These are phyloP conservation scores for Anser brachyrhynchus DNA, from an alignment of 2,113 vertebrate genomes.

Conservation along the genomic window DNA sequence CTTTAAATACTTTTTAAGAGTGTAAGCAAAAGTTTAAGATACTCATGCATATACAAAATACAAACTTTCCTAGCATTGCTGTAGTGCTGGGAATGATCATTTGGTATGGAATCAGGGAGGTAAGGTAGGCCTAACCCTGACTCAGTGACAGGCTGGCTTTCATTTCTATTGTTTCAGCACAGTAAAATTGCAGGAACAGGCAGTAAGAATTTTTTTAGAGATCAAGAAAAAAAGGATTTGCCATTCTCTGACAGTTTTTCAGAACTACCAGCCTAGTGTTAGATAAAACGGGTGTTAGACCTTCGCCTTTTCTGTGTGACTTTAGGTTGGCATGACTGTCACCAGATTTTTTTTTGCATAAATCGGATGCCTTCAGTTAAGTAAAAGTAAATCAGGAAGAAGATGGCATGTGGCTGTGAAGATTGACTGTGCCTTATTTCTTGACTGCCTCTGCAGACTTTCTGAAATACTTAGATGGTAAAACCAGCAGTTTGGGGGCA, in stretches of 20 bases:
- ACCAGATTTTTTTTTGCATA: not conserved
- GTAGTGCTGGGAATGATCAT: not conserved
- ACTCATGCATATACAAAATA: not conserved
- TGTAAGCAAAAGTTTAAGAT: not conserved
- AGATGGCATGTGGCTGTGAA: not conserved
- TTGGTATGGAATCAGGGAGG: not conserved
- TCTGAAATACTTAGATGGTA: not conserved
- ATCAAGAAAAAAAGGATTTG: not conserved
- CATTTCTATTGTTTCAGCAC: not conserved
- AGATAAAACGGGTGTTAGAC: not conserved
- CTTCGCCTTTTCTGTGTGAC: not conserved
- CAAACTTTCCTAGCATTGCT: not conserved
- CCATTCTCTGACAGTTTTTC: not conserved
- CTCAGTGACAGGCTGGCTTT: not conserved
- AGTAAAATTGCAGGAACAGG: not conserved
- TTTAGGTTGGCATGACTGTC: not conserved
- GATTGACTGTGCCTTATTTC: not conserved
- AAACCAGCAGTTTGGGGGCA: not conserved
- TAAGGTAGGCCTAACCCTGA: not conserved
- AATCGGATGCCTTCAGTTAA: not conserved
- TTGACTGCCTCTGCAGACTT: not conserved
- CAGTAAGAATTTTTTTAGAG: not conserved
- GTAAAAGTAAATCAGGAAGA: not conserved
- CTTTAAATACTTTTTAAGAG: not conserved
- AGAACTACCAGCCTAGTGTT: not conserved